phyloP scores from a whole-genome alignment of 2,888 invertebrate genomes.

The Pristionchus arcanus region DNA sequence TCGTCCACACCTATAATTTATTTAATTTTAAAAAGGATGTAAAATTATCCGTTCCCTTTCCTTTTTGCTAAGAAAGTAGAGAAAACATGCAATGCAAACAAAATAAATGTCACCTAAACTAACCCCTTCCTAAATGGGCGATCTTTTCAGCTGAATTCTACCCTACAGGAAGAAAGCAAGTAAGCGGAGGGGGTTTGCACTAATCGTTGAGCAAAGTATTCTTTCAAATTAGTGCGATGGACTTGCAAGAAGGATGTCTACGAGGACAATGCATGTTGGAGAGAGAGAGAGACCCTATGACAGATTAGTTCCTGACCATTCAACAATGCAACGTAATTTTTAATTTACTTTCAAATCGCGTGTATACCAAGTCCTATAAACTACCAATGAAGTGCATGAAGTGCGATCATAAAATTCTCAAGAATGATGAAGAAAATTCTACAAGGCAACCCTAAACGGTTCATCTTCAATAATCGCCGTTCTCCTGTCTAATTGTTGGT shows the following conservation, averaged over 20 bases:
- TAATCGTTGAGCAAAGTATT: background rate
- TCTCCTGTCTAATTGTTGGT: background rate
- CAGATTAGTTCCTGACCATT: too few relatives aligned
- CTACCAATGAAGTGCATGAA: too few relatives aligned
- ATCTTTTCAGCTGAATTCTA: background rate
- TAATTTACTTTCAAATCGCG: too few relatives aligned
- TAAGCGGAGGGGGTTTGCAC: background rate
- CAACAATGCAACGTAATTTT: too few relatives aligned
- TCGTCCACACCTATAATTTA: slow-evolving; percentile 43
- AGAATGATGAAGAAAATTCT: background rate
- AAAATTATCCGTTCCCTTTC: too few relatives aligned
- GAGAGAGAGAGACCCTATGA: background rate
- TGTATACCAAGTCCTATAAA: too few relatives aligned
- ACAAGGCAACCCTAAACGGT: background rate
- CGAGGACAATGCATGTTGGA: background rate
- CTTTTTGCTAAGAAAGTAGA: background rate
- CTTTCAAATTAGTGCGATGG: background rate
- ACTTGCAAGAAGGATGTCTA: background rate
- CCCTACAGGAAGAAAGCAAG: background rate
- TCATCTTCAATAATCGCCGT: background rate
- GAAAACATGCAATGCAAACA: background rate
- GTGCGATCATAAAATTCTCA: too few relatives aligned
- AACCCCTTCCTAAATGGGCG: background rate
- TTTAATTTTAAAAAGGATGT: background rate
- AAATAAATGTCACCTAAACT: background rate